phyloP scores from a whole-genome alignment of 2,113 vertebrate genomes.

The Orthonyx spaldingii region DNA sequence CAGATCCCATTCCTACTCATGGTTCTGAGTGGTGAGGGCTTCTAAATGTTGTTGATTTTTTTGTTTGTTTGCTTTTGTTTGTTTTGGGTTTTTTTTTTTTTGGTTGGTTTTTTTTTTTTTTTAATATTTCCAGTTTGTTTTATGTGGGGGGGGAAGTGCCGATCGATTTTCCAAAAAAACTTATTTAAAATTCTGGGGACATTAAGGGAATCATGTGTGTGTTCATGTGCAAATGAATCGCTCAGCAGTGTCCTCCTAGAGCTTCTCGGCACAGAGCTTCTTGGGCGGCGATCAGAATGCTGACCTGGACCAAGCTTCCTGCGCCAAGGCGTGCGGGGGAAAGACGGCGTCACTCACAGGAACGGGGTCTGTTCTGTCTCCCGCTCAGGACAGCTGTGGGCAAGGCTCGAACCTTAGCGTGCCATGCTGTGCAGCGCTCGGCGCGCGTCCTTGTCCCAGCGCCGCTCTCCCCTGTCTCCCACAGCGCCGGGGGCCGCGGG shows the following conservation, averaged over 20 bases:
- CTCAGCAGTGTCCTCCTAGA: neutral
- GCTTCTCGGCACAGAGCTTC: accelerated
- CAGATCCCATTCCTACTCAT: neutral
- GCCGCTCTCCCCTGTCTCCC: neutral
- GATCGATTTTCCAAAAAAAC: too few relatives aligned
- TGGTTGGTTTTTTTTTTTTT: too few relatives aligned
- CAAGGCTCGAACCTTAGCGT: accelerated
- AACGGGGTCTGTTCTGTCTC: accelerated
- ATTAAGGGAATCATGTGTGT: neutral
- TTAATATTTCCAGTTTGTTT: neutral
- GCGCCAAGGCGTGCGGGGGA: accelerated
- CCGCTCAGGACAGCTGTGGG: accelerated
- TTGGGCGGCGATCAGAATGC: accelerated
- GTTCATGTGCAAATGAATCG: neutral
- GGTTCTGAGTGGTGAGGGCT: neutral
- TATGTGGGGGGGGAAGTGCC: neutral
- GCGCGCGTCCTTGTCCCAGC: accelerated
- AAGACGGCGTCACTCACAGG: accelerated
- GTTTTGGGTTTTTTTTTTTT: too few relatives aligned
- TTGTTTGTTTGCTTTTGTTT: too few relatives aligned
- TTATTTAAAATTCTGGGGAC: neutral
- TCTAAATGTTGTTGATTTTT: too few relatives aligned
- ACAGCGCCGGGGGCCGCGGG: slow-evolving; percentile 44
- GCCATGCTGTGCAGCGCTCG: accelerated
- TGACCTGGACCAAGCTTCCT: accelerated